phyloP scores from a whole-genome alignment of 2,797 vertebrate species.

The Chloroceryle amazona region DNA sequence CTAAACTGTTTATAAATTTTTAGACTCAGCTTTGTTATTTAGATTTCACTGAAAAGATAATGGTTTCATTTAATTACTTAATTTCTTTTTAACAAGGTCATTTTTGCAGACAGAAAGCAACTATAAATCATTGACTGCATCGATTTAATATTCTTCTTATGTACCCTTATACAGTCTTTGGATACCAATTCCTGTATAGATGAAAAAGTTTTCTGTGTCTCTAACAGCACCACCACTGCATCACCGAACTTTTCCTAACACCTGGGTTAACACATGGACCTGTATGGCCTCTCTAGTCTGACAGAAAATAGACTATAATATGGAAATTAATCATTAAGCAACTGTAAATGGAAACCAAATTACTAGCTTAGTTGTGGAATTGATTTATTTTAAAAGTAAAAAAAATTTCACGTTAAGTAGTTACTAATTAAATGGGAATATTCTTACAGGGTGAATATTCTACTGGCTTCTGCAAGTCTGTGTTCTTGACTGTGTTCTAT shows the following conservation, averaged over 20 bases:
- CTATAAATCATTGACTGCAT: background rate
- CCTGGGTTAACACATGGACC: background rate
- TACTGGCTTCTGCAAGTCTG: background rate
- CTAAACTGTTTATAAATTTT: background rate
- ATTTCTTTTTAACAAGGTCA: background rate
- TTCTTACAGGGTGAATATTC: background rate
- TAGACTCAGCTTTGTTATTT: background rate
- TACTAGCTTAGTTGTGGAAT: background rate
- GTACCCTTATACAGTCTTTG: background rate
- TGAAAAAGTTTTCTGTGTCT: background rate
- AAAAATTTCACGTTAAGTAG: background rate
- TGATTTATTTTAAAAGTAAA: background rate
- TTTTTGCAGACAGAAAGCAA: background rate
- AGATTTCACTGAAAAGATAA: background rate
- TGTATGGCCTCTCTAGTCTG: background rate
- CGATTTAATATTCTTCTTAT: background rate
- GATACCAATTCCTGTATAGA: background rate
- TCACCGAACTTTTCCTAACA: background rate
- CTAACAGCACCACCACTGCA: background rate
- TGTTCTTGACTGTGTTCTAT: background rate
- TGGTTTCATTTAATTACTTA: background rate
- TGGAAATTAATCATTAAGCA: background rate
- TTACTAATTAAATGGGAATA: background rate
- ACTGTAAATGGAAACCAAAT: background rate
- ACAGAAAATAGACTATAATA: background rate